Base-by-base conservation (phyloP, 2,888 invertebrate species). In the Tubulanus polymorphus region DNA sequence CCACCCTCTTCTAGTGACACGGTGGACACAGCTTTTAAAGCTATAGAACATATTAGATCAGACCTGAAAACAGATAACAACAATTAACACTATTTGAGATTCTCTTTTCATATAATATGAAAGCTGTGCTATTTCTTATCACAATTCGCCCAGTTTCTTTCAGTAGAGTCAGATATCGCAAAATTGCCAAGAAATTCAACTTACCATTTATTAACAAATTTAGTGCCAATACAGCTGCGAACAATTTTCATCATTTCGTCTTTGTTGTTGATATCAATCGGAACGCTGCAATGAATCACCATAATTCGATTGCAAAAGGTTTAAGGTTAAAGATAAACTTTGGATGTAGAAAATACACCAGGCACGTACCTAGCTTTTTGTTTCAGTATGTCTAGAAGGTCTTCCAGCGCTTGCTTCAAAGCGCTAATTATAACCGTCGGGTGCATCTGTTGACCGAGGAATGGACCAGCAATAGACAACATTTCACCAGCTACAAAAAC, bases 401-500 rank as follows among this genome's bases (percentile, higher is more conserved):
- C 96, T 74, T 99, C 97, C 1, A 99, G 83, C 0, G 97, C 96
- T 79, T 92, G 89, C 51, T 95, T 85, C 79, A 93, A 99, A 50
- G 93, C 93, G 67, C 91, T 85, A 72, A 99, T 99, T 64, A 99
- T 92, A 1, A 96, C 87, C 35, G 97, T 97, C 0, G 99, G 99
- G 78, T 99, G 99, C 81, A 95, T 91, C 78, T 93, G 90, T 79
- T 97, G 93, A 62, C 88, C 85, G 32, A 96, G 81, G 79, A 95
- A 97, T 60, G 87, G 93, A 77, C 94, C 91, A 0, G 95, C 93
- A 15, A 89, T 88, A 0, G 88, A 88, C 68, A 99, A 81, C 84
- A 99, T 91, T 82, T 97, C 96, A 30, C 96, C 97, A 54, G 95
- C 93, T 63, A 68, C 37, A 60, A 64, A 32, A 48, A 10, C 12